A percentile compares a stretch with the other conserved stretches of the same genome.
phyloP scores from a whole-genome alignment of 2,888 invertebrate species.

The Heliconius charithonia region DNA sequence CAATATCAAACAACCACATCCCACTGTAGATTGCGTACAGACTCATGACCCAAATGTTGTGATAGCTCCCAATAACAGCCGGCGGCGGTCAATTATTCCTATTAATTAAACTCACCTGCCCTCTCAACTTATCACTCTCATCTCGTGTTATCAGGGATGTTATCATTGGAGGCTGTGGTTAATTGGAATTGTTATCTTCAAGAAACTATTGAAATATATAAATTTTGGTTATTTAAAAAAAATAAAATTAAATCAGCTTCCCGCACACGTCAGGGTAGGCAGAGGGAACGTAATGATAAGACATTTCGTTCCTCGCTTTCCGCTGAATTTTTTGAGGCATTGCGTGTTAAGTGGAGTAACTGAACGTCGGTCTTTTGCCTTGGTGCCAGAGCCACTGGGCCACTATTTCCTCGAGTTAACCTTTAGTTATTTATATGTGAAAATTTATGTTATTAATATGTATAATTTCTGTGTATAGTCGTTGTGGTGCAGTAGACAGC shows the following conservation, averaged over 20 bases:
- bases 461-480: too few species aligned
- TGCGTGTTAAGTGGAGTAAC: too few species aligned
- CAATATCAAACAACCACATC: slow-evolving; percentile 52
- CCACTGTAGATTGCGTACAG: slow-evolving; percentile 56
- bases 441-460: too few species aligned
- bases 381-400: too few species aligned
- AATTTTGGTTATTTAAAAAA: too few species aligned
- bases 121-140: slow-evolving; percentile 27
- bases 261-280: background rate
- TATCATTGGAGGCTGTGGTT: slow-evolving; percentile 35
- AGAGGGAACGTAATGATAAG: background rate
- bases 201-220: background rate
- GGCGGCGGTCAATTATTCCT: slow-evolving; percentile 67
- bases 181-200: slow-evolving; percentile 35
- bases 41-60: slow-evolving; percentile 79
- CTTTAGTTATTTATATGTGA: background rate
- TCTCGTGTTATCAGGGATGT: slow-evolving; percentile 23
- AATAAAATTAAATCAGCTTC: background rate
- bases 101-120: slow-evolving; percentile 56
- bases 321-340: too few species aligned
- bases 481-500: background rate
- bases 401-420: too few species aligned
- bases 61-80: slow-evolving; percentile 77
- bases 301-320: too few species aligned
- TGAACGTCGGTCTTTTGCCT: too few species aligned